phyloP scores from a whole-genome alignment of 2,888 invertebrate genomes.

The Napeogenes sylphis region DNA sequence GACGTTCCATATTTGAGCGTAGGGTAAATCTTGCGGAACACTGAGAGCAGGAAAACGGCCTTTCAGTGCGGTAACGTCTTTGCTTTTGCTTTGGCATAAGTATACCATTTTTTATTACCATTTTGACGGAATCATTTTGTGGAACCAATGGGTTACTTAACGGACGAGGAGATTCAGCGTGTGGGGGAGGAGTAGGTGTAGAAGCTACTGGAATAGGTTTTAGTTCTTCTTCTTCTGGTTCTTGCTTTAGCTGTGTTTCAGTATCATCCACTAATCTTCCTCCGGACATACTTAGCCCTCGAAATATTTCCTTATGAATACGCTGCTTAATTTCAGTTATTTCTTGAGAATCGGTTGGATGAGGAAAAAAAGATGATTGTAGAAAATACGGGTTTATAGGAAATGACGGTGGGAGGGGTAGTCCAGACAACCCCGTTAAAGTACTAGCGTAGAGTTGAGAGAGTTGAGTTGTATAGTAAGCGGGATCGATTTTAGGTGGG shows the following conservation, averaged over 20 bases:
- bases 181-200: constrained; percentile 67
- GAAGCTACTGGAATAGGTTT: constrained; percentile 66
- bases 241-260: constrained; percentile 57
- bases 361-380: constrained; percentile 75
- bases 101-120: constrained; percentile 94
- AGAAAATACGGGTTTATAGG: constrained; percentile 82
- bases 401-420: constrained; percentile 78
- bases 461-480: constrained; percentile 79
- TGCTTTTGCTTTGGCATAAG: constrained; percentile 95
- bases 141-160: constrained; percentile 62
- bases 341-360: constrained; percentile 77
- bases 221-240: constrained; percentile 75
- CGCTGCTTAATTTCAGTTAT: constrained; percentile 83
- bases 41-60: constrained; percentile 93
- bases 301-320: constrained; percentile 80
- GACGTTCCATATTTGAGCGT: constrained; percentile 96
- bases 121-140: constrained; percentile 84
- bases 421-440: constrained; percentile 73
- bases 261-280: constrained; percentile 78
- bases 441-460: constrained; percentile 79
- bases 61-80: constrained; percentile 90
- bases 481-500: constrained; percentile 79
- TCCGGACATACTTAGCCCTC: constrained; percentile 82
- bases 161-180: constrained; percentile 69
- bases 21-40: constrained; percentile 94